A percentile compares a stretch with the other conserved stretches of the same genome.
These are phyloP conservation scores for Acleris sparsana DNA, from an alignment of 2,888 invertebrate genomes.

Conservation along the genomic window DNA sequence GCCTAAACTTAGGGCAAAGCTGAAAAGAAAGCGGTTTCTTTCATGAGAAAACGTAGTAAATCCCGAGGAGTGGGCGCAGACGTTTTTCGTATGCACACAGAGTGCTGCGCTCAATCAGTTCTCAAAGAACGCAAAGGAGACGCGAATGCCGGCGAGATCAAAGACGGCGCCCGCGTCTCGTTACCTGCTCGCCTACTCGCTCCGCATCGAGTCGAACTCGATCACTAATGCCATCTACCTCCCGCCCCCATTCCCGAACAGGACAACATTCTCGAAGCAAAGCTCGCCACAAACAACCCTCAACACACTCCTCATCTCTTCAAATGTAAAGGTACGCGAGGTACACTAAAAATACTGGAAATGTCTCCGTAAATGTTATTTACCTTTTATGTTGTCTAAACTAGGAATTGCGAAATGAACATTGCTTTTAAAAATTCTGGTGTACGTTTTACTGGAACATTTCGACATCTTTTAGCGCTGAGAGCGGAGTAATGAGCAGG, in stretches of 20 bases:
- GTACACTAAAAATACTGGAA: conserved; percentile 4
- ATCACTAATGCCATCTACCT: conserved; percentile 22
- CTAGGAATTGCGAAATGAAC: conserved; percentile 24
- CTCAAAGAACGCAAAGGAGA: conserved; percentile 72
- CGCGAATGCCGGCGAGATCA: conserved; percentile 64
- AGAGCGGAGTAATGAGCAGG: conserved; percentile 12
- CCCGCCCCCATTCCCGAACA: neutral
- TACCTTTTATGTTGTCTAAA: conserved; percentile 31
- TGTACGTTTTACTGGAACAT: conserved; percentile 13
- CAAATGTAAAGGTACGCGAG: neutral
- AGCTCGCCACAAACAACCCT: neutral
- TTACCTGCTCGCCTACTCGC: conserved; percentile 48
- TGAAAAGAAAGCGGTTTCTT: conserved; percentile 57
- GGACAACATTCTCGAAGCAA: conserved; percentile 11
- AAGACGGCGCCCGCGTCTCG: conserved; percentile 60
- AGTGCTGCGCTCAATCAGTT: conserved; percentile 78
- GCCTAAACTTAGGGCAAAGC: conserved; percentile 46
- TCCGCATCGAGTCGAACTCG: conserved; percentile 18
- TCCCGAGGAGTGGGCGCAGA: conserved; percentile 56
- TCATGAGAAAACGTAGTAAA: conserved; percentile 63
- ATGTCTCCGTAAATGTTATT: conserved; percentile 21
- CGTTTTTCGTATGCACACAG: conserved; percentile 77
- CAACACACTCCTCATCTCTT: neutral
- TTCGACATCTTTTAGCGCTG: conserved; percentile 12
- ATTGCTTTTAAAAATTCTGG: conserved; percentile 15